Conservation (phyloP, 1,140 invertebrate genomes). For the Cydia pomonella region DNA sequence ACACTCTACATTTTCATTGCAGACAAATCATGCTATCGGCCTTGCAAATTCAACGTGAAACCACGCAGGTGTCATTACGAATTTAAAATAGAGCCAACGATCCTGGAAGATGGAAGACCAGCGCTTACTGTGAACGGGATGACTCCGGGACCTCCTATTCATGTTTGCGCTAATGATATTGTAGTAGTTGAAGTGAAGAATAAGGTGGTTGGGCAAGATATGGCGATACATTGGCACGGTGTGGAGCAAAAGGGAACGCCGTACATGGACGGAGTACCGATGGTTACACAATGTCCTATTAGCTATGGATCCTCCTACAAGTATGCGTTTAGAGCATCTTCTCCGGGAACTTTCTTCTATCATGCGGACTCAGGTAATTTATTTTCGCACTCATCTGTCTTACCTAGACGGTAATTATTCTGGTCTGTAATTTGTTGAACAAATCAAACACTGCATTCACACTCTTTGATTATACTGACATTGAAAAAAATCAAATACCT, state of each 20-base stretch:
- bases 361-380: slow-evolving; percentile 83
- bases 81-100: slow-evolving; percentile 63
- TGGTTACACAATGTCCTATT: slow-evolving; percentile 90
- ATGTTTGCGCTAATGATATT: slow-evolving; percentile 92
- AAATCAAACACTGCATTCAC: no score
- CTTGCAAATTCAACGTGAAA: slow-evolving; percentile 78
- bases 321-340: slow-evolving; percentile 86
- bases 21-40: slow-evolving; percentile 74
- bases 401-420: no score
- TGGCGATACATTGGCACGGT: slow-evolving; percentile 90
- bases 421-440: no score
- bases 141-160: slow-evolving; percentile 90
- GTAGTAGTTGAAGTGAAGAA: slow-evolving; percentile 91
- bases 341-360: slow-evolving; percentile 86
- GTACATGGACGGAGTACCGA: slow-evolving; percentile 90
- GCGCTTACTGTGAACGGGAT: slow-evolving; percentile 87
- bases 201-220: slow-evolving; percentile 84
- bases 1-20: slow-evolving; percentile 43
- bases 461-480: no score
- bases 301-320: slow-evolving; percentile 86
- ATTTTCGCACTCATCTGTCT: not conserved
- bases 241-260: slow-evolving; percentile 86
- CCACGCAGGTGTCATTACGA: slow-evolving; percentile 67
- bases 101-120: slow-evolving; percentile 54
- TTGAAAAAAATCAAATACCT: no score